phyloP scores from a whole-genome alignment of 2,888 invertebrate species.

The Oeneis ivallda region DNA sequence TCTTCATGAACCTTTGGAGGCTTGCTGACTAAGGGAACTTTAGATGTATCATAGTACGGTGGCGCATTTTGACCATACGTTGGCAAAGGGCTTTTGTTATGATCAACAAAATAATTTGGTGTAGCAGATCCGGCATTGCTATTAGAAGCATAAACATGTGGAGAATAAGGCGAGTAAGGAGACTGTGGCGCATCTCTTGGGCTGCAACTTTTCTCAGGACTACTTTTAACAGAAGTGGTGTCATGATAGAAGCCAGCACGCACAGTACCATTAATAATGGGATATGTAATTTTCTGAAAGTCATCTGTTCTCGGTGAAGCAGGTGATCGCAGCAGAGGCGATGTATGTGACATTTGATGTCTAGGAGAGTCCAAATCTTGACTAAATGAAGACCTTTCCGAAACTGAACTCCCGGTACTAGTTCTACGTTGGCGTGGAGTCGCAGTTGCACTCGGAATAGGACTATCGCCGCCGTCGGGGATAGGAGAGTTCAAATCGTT shows the following conservation, averaged over 20 bases:
- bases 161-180: constrained; percentile 72
- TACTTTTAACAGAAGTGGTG: constrained; percentile 90
- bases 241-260: constrained; percentile 95
- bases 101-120: constrained; percentile 71
- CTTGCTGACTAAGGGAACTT: constrained; percentile 70
- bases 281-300: constrained; percentile 85
- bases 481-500: constrained; percentile 65
- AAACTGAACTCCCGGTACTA: constrained; percentile 90
- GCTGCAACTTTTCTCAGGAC: constrained; percentile 92
- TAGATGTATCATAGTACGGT: constrained; percentile 83
- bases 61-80: constrained; percentile 75
- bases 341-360: constrained; percentile 87
- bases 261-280: constrained; percentile 90
- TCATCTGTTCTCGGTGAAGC: constrained; percentile 89
- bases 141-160: constrained; percentile 74
- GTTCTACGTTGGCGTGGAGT: constrained; percentile 84
- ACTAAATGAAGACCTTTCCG: constrained; percentile 89
- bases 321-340: constrained; percentile 87
- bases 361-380: constrained; percentile 89
- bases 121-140: constrained; percentile 61
- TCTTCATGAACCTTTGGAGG: constrained; percentile 79
- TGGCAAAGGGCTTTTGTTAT: constrained; percentile 72
- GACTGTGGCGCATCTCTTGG: constrained; percentile 86
- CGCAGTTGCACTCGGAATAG: constrained; percentile 57
- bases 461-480: constrained; percentile 72